Base-by-base conservation (phyloP, 2,888 invertebrate genomes). In the Meliscaeva auricollis region DNA sequence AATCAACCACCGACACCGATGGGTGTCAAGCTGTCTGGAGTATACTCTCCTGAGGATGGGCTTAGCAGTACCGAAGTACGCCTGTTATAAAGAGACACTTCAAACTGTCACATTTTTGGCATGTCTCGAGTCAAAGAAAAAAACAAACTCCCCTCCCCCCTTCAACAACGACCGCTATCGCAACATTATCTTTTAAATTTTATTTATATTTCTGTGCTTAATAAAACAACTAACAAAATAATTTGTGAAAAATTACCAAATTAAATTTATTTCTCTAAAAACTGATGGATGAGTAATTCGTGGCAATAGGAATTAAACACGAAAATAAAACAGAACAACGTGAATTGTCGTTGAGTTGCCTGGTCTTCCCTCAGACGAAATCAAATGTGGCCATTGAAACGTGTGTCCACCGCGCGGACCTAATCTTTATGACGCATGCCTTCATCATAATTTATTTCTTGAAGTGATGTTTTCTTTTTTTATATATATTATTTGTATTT, bases 381-480 rank as follows among this genome's bases (percentile, higher is more conserved):
- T n/a, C 1, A 46, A 75, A 75, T 35, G 54, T 46, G 66, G 46
- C 35, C 66, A 54, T n/a, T 46, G 26, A 46, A 44, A 75, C 35
- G 20, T 38, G 46, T 56, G 50, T 17, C 32, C 64, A 44, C 17
- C 64, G 4, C 26, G 26, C n/a, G n/a, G n/a, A 44, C 22, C 46
- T 15, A 17, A 9, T 66, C 3, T 4, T 26, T 15, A 46, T 75
- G 64, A 68, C 66, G 56, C 56, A 76, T 76, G 11, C 17, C 38
- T 38, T 32, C 20, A 9, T 15, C 9, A 52, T 68, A 13, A 60
- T 68, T 58, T 50, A 58, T 58, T 66, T 78, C 26, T 78, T 17
- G 11, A 22, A 48, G 50, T 48, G 38, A 38, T 46, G 26, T 26
- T 3, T 26, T 26, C 26, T 26, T 26, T 26, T 26, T 26, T 26